Base-by-base conservation (phyloP, 2,888 invertebrate genomes). In the Eurois occulta region DNA sequence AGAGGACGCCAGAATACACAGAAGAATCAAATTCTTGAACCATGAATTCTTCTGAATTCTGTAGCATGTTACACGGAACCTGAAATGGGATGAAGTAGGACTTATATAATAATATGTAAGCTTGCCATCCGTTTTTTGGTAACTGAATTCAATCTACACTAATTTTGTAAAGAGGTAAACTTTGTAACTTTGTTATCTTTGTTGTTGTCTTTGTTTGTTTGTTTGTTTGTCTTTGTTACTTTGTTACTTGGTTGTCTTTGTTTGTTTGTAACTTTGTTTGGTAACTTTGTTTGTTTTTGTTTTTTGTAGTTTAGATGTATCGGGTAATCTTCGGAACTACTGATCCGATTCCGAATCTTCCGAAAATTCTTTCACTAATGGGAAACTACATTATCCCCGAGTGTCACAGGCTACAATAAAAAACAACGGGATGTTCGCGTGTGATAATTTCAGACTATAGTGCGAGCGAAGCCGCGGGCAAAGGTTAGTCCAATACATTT, bases 1-100 rank as follows among this genome's bases (percentile, higher is more conserved):
- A 52, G 99, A 99, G 3, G 99, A 99, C 83, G 99, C 99, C 97
- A 99, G 97, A 93, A 99, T 99, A 94, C 99, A 99, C 4, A 98
- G 98, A 71, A 99, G 97, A 86, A 99, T 99, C 84, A 99, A 97
- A 94, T 99, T 99, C 80, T 99, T 98, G 95, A 99, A 99, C 97
- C 99, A 98, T 75, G 98, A 98, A 94, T 99, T 99, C 95, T 99
- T 99, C 94, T 99, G 99, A 64, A 99, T 97, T 97, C 98, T 99
- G 96, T 99, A 99, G 94, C 99, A 99, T 89, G 99, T 98, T 1
- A 99, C 98, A 67, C 99, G 98, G 95, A 99, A 98, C 95, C 99
- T 99, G 94, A 66, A 87, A 89, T 66, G n/a, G 1, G 0, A 8
- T 55, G 5, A 10, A 48, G 32, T 75, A 28, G 6, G 28, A 0